Evolutionary conservation across 2,888 invertebrate species (phyloP).

Genomic region (Phaedon cochleariae): DNA sequence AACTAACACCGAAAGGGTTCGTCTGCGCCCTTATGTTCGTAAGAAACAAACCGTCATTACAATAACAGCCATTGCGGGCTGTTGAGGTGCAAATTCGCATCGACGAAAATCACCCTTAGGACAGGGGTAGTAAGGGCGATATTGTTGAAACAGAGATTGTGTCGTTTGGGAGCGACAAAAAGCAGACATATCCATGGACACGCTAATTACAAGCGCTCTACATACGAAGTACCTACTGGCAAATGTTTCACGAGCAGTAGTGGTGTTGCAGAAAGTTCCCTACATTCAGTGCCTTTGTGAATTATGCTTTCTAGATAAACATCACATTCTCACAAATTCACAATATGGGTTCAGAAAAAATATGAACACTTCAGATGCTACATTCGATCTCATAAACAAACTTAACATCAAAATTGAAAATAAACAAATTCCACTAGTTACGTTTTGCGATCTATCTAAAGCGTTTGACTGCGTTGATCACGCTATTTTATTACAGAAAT

Average conservation of each 20-base stretch:
- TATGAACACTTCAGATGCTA: too few relatives aligned
- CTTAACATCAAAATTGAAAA: too few relatives aligned
- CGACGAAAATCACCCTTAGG: constrained; percentile 44
- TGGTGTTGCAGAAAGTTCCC: not conserved
- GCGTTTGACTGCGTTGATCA: too few relatives aligned
- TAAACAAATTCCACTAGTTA: too few relatives aligned
- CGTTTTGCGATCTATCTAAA: too few relatives aligned
- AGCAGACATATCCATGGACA: constrained; percentile 62
- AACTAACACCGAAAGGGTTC: constrained; percentile 12
- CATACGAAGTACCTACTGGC: constrained; percentile 62
- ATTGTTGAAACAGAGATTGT: not conserved
- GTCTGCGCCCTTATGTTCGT: constrained; percentile 25
- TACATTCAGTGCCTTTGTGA: too few relatives aligned
- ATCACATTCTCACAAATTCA: too few relatives aligned
- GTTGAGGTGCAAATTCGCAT: constrained; percentile 38
- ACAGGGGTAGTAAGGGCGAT: not conserved
- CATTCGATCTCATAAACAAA: too few relatives aligned
- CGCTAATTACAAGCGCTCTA: constrained; percentile 64
- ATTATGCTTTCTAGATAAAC: too few relatives aligned
- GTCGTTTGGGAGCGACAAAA: constrained; percentile 53
- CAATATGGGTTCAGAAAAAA: too few relatives aligned
- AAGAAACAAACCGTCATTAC: constrained; percentile 42
- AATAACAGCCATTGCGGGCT: constrained; percentile 42
- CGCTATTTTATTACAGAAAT: too few relatives aligned
- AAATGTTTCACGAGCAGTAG: constrained; percentile 47